phyloP scores from a whole-genome alignment of 2,888 invertebrate genomes.

The Candidula unifasciata region DNA sequence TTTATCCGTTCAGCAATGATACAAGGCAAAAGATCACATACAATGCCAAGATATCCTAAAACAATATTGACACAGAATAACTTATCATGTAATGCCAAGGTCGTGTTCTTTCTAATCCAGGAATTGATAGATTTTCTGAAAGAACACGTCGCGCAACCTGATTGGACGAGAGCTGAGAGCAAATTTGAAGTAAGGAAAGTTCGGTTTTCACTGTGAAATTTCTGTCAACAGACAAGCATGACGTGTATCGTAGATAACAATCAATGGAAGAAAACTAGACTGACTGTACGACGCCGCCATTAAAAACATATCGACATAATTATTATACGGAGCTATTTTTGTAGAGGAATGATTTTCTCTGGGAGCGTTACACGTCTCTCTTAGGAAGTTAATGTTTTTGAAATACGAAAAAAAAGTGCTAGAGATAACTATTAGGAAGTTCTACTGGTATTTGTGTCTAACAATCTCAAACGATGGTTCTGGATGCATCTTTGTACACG shows the following conservation, averaged over 20 bases:
- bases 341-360: background rate
- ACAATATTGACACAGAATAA: background rate
- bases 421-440: background rate
- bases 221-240: background rate
- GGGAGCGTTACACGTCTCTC: background rate
- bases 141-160: constrained; percentile 33
- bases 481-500: constrained; percentile 2
- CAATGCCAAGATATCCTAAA: background rate
- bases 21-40: constrained; percentile 24
- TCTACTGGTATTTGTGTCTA: background rate
- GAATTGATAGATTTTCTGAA: constrained; percentile 14
- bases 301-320: constrained; percentile 2
- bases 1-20: background rate
- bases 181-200: background rate
- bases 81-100: constrained; percentile 18
- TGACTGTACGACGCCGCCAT: background rate
- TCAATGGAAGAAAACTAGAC: background rate
- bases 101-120: constrained; percentile 1
- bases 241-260: constrained; percentile 6
- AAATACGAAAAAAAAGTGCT: background rate
- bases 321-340: background rate
- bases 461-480: background rate
- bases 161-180: constrained; percentile 24
- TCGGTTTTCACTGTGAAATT: background rate
- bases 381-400: background rate